Percentiles rank a stretch among this genome's conserved stretches.
Evolutionary conservation across 2,797 vertebrate species (phyloP).

Genomic region (Anas capensis): DNA sequence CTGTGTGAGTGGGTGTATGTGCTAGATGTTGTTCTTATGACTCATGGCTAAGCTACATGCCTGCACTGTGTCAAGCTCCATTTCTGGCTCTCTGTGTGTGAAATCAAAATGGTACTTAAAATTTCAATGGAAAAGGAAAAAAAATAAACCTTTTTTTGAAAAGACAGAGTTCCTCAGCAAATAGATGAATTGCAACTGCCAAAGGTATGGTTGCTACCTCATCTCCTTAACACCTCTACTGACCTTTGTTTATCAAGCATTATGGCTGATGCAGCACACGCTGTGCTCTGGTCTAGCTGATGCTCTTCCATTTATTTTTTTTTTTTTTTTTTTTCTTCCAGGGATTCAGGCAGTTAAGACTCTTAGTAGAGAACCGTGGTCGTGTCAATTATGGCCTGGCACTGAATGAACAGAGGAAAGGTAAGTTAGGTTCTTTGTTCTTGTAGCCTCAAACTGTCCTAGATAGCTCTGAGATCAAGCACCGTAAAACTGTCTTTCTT

Average conservation of each 20-base stretch:
- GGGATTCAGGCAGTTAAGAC: conserved; percentile 86
- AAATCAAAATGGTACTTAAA: neutral
- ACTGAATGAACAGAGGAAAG: conserved; percentile 92
- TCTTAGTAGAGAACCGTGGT: conserved; percentile 94
- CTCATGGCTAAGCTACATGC: neutral
- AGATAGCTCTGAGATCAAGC: neutral
- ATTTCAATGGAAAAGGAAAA: neutral
- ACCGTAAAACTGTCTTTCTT: neutral
- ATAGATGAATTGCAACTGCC: neutral
- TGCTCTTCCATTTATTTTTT: neutral
- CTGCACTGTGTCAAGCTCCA: neutral
- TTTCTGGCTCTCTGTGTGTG: neutral
- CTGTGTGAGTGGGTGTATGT: neutral
- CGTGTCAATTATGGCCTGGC: conserved; percentile 87
- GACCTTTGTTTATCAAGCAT: neutral
- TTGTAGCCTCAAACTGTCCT: neutral
- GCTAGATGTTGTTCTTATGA: neutral
- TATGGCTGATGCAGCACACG: neutral
- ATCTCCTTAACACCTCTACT: neutral
- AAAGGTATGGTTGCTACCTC: neutral
- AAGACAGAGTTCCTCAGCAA: neutral
- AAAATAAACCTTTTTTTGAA: neutral
- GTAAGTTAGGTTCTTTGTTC: conserved; percentile 70
- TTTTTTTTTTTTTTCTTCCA: conserved; percentile 35
- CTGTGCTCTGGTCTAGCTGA: neutral